A percentile compares a stretch with the other conserved stretches of the same genome.
phyloP scores from a whole-genome alignment of 2,113 vertebrate genomes.

The Lycaon pictus region DNA sequence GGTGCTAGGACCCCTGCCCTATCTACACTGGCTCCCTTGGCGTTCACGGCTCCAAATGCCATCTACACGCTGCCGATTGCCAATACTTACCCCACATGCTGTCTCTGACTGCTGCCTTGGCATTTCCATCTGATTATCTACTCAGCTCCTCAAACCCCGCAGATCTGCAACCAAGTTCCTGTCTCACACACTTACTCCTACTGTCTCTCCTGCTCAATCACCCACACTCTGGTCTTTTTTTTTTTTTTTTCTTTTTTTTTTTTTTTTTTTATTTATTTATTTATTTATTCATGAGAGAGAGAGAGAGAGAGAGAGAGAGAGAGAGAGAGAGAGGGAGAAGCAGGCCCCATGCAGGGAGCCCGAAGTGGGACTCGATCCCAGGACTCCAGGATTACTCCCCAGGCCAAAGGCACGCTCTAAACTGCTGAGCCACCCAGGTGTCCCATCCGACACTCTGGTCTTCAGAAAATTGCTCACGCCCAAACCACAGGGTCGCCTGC shows the following conservation, averaged over 20 bases:
- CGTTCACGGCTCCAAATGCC: not conserved
- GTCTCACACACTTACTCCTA: not conserved
- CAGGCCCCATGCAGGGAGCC: too few species aligned
- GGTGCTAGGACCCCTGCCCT: not conserved
- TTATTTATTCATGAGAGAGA: too few species aligned
- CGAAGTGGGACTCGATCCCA: too few species aligned
- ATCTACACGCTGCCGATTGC: rapidly evolving
- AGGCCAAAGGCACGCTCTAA: too few species aligned
- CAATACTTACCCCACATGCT: not conserved
- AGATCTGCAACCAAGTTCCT: too few species aligned
- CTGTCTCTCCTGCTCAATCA: not conserved
- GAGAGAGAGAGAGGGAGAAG: too few species aligned
- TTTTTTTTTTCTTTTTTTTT: too few species aligned
- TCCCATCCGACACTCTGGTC: not conserved
- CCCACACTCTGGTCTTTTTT: not conserved
- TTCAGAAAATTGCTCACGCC: not conserved
- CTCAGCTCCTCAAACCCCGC: not conserved
- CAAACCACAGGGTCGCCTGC: not conserved
- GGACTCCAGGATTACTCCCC: too few species aligned
- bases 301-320: too few species aligned
- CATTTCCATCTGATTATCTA: too few species aligned
- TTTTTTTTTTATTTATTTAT: too few species aligned
- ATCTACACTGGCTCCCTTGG: not conserved
- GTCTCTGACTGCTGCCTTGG: not conserved
- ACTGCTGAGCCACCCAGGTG: too few species aligned